These are phyloP conservation scores for Phoebastria nigripes DNA, from an alignment of 2,797 vertebrate species.

Conservation along the genomic window DNA sequence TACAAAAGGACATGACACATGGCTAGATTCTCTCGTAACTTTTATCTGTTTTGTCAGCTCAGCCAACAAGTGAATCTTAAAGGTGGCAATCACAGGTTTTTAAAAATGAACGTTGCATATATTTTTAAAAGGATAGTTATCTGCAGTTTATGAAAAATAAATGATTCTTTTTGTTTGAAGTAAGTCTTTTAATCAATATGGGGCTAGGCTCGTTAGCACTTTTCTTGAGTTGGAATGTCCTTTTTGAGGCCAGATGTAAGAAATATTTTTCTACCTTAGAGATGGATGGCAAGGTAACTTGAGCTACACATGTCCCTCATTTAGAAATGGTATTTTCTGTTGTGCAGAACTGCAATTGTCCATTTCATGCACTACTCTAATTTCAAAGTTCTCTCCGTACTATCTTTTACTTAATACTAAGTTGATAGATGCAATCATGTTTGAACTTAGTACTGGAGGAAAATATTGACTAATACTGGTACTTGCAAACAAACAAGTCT, in stretches of 20 bases:
- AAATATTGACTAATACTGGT: not conserved
- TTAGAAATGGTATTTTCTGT: not conserved
- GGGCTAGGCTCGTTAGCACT: not conserved
- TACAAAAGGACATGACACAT: not conserved
- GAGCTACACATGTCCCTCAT: not conserved
- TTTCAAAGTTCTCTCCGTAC: not conserved
- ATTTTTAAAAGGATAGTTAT: not conserved
- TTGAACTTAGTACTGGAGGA: not conserved
- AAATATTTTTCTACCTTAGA: not conserved
- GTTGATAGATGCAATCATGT: not conserved
- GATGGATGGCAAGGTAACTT: not conserved
- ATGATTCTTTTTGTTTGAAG: not conserved
- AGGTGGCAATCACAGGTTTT: not conserved
- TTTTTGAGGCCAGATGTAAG: not conserved
- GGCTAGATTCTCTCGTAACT: not conserved
- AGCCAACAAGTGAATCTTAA: not conserved
- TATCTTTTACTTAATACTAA: not conserved
- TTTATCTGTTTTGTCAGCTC: not conserved
- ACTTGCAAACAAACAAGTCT: not conserved
- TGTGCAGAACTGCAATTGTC: not conserved
- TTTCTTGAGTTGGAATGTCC: not conserved
- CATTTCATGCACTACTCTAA: not conserved
- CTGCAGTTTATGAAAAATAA: not conserved
- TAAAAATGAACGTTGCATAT: not conserved
- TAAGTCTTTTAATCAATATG: not conserved